Base-by-base conservation (phyloP, 2,888 invertebrate genomes). In the Allygus modestus region DNA sequence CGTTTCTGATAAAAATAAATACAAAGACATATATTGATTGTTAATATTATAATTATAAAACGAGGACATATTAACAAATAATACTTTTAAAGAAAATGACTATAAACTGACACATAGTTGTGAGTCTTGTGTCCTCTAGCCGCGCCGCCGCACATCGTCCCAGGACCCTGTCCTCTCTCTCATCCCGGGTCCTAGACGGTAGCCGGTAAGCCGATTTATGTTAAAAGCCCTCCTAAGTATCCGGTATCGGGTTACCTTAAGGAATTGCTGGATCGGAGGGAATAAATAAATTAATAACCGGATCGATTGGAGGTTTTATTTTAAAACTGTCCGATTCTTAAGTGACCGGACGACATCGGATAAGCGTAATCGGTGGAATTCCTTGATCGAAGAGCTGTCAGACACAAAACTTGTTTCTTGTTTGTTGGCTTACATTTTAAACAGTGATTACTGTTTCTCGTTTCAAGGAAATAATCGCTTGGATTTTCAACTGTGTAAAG, bases 141-240 rank as follows among this genome's bases (percentile, higher is more conserved):
- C n/a, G 37, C 5, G 4, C 37, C 37, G 37, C 9, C 37, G 37
- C 37, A 37, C 5, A 37, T 9, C 37, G 4, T 4, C 37, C 37
- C 37, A n/a, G n/a, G n/a, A 9, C 37, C 37, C 37, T 37, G 37
- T 37, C 37, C 37, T 9, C 37, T n/a, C 20, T 7, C 20, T 17
- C 17, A 5, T 28, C 28, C 58, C 26, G 28, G 15, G 65, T 17
- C 65, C 65, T 17, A n/a, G 73, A 73, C 73, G 73, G 73, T 73
- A 73, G 73, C 73, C 20, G 20, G n/a, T 73, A 41, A 73, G 73
- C 73, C 23, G 73, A 73, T 73, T 73, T 73, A 20, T n/a, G 73
- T 73, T 73, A 73, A 73, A 73, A 73, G 73, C 73, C 73, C 73
- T 37, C 73, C 17, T 73, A 73, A 73, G 41, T 73, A 37, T 73